phyloP scores from a whole-genome alignment of 1,140 invertebrate genomes.

The Cydia fagiglandana region DNA sequence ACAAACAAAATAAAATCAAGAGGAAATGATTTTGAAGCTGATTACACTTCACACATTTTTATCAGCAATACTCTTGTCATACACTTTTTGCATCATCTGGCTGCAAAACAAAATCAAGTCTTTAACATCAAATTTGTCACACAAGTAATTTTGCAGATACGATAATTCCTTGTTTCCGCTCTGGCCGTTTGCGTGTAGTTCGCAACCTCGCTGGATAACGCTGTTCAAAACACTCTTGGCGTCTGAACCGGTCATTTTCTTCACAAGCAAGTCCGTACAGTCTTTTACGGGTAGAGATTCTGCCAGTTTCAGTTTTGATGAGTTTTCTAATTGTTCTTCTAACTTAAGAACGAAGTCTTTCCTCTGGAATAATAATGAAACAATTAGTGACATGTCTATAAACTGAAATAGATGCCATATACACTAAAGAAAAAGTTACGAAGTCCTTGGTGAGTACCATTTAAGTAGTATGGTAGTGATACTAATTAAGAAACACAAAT shows the following conservation, averaged over 20 bases:
- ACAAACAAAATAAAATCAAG: not conserved
- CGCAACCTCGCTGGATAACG: conserved; percentile 45
- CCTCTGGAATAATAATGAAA: conserved; percentile 51
- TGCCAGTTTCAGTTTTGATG: conserved; percentile 47
- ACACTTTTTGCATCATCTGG: conserved; percentile 55
- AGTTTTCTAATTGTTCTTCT: conserved; percentile 45
- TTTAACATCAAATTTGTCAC: conserved; percentile 50
- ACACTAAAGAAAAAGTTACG: too few species aligned
- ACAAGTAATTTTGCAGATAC: conserved; percentile 51
- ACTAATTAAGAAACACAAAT: too few species aligned
- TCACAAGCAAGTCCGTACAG: conserved; percentile 45
- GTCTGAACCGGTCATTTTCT: conserved; percentile 45
- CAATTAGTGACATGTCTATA: conserved; percentile 23
- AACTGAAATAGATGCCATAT: too few species aligned
- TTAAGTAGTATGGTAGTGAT: too few species aligned
- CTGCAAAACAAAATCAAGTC: conserved; percentile 63
- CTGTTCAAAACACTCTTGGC: conserved; percentile 40
- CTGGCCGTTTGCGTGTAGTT: conserved; percentile 20
- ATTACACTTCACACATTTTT: not conserved
- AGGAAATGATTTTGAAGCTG: not conserved
- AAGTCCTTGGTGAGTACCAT: too few species aligned
- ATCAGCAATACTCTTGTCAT: conserved; percentile 42
- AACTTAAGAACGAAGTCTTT: conserved; percentile 53
- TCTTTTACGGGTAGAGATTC: conserved; percentile 45
- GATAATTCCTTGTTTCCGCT: conserved; percentile 40